Percentiles rank a stretch among this genome's conserved stretches.
phyloP scores from a whole-genome alignment of 2,888 invertebrate species.

The Drosophila mercatorum region DNA sequence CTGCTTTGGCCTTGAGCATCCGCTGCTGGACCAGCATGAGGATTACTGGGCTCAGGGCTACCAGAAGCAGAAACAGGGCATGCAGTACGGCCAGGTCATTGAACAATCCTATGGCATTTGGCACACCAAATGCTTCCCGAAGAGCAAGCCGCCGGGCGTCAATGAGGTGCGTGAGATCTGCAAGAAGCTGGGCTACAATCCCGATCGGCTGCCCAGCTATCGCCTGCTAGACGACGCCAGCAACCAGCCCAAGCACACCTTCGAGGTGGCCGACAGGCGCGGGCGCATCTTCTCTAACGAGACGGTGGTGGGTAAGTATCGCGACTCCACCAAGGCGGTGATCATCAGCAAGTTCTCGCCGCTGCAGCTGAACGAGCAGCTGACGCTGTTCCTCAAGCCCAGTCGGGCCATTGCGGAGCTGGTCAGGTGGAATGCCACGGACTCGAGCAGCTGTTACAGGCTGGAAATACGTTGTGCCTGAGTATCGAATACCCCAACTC shows the following conservation, averaged over 20 bases:
- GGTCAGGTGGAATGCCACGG: conserved; percentile 82
- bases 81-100: conserved; percentile 88
- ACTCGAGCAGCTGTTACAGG: conserved; percentile 81
- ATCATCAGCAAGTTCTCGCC: conserved; percentile 83
- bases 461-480: conserved; percentile 82
- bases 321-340: conserved; percentile 81
- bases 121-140: conserved; percentile 89
- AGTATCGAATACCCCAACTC: conserved; percentile 15
- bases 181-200: conserved; percentile 87
- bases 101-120: conserved; percentile 89
- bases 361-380: conserved; percentile 77
- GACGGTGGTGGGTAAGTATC: conserved; percentile 72
- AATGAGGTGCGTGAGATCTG: conserved; percentile 87
- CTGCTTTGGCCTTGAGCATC: conserved; percentile 86
- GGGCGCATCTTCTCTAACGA: conserved; percentile 71
- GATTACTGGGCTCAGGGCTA: conserved; percentile 30
- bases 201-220: conserved; percentile 83
- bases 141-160: conserved; percentile 85
- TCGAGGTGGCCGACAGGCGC: conserved; percentile 66
- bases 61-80: conserved; percentile 26
- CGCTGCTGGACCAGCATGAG: conserved; percentile 54
- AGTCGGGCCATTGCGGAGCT: conserved; percentile 83
- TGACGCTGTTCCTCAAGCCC: conserved; percentile 83
- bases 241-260: conserved; percentile 71
- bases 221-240: conserved; percentile 80